Evolutionary conservation across 2,113 vertebrate genomes (phyloP).

Genomic region (Macquaria australasica): DNA sequence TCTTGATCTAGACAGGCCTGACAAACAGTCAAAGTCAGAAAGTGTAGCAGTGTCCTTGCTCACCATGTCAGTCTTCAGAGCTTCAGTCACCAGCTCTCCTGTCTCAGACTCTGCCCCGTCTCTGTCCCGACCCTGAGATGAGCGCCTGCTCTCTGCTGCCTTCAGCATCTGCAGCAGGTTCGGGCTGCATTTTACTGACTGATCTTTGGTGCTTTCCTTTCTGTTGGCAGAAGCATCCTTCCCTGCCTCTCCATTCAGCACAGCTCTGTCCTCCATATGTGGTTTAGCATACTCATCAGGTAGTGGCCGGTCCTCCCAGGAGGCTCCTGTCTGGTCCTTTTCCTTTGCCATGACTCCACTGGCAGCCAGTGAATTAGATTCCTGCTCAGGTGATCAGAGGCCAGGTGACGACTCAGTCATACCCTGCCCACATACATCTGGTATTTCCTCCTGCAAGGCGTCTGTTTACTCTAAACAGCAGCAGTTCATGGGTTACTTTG

Average conservation of each 20-base stretch:
- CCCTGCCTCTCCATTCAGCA: slow-evolving; percentile 1
- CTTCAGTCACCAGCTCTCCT: slow-evolving; percentile 48
- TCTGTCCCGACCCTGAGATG: slow-evolving; percentile 23
- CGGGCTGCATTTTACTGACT: slow-evolving; percentile 38
- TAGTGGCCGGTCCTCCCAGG: slow-evolving; percentile 17
- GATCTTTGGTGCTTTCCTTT: slow-evolving; percentile 9
- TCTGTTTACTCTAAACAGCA: slow-evolving; percentile 73
- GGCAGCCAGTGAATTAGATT: slow-evolving; percentile 10
- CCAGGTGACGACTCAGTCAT: background rate
- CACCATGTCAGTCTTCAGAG: slow-evolving; percentile 72
- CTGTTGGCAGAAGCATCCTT: background rate
- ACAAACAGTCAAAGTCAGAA: slow-evolving; percentile 6
- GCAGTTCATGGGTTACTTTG: slow-evolving; percentile 36
- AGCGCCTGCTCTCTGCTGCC: slow-evolving; percentile 63
- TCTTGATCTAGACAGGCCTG: background rate
- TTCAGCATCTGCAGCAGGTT: slow-evolving; percentile 79
- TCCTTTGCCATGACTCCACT: slow-evolving; percentile 50
- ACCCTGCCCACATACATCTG: slow-evolving; percentile 38
- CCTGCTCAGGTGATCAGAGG: slow-evolving; percentile 24
- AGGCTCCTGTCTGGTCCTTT: slow-evolving; percentile 17
- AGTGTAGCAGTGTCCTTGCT: slow-evolving; percentile 46
- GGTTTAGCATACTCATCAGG: slow-evolving; percentile 40
- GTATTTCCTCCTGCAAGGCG: slow-evolving; percentile 32
- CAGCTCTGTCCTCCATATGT: background rate
- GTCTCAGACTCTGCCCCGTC: slow-evolving; percentile 20